Percentiles rank a stretch among this genome's conserved stretches.
These are phyloP conservation scores for Sebastes nivosus DNA, from an alignment of 2,797 vertebrate species.

Conservation along the genomic window DNA sequence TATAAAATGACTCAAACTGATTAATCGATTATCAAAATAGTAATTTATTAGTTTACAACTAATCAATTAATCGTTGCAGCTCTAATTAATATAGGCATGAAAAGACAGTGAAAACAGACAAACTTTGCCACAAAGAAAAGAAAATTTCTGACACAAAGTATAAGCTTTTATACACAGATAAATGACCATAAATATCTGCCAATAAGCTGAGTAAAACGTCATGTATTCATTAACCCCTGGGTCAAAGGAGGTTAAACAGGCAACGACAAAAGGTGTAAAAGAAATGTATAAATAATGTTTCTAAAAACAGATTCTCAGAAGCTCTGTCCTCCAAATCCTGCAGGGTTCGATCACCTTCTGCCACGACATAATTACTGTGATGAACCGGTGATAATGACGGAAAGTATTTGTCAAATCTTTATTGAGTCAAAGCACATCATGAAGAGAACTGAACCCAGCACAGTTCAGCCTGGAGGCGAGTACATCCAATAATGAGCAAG, in stretches of 20 bases:
- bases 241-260: slow-evolving; percentile 2
- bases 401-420: slow-evolving; percentile 59
- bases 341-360: slow-evolving; percentile 9
- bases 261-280: background rate
- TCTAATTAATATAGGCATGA: too few relatives aligned
- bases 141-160: background rate
- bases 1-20: too few relatives aligned
- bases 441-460: slow-evolving; percentile 72
- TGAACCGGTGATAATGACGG: slow-evolving; percentile 43
- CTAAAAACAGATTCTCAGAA: background rate
- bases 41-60: too few relatives aligned
- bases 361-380: slow-evolving; percentile 23
- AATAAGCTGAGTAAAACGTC: background rate
- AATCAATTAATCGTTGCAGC: too few relatives aligned
- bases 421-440: slow-evolving; percentile 55
- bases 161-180: background rate
- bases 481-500: slow-evolving; percentile 83
- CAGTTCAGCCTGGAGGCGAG: slow-evolving; percentile 85
- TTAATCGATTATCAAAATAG: too few relatives aligned
- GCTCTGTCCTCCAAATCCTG: background rate
- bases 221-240: background rate
- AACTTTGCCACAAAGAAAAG: background rate
- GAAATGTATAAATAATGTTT: background rate
- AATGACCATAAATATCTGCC: background rate
- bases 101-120: background rate